Evolutionary conservation across 2,888 invertebrate species (phyloP).

Genomic region (Melangyna quadrimaculata): DNA sequence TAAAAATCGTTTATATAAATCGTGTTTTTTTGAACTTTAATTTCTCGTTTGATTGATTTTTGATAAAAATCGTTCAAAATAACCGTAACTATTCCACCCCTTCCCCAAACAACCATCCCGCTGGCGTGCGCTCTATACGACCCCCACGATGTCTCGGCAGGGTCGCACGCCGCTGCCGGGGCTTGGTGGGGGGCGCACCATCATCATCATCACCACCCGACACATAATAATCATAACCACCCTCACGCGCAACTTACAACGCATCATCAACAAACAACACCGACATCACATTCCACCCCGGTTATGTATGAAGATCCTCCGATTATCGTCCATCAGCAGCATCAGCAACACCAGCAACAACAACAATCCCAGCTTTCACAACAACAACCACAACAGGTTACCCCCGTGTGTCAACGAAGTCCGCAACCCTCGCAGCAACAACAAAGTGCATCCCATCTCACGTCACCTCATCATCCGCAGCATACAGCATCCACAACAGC

Average conservation of each 20-base stretch:
- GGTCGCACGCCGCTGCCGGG: conserved; percentile 82
- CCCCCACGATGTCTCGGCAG: conserved; percentile 83
- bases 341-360: conserved; percentile 75
- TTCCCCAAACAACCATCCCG: conserved; percentile 82
- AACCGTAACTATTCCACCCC: conserved; percentile 82
- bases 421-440: conserved; percentile 50
- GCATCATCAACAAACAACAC: conserved; percentile 81
- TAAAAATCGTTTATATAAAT: conserved; percentile 17
- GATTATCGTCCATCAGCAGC: conserved; percentile 78
- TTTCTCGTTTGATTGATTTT: conserved; percentile 48
- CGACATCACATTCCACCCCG: conserved; percentile 83
- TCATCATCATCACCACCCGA: conserved; percentile 81
- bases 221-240: conserved; percentile 81
- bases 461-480: conserved; percentile 75
- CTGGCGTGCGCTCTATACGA: conserved; percentile 82
- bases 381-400: conserved; percentile 63
- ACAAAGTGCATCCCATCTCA: conserved; percentile 54
- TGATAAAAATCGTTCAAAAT: conserved; percentile 80
- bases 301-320: conserved; percentile 84
- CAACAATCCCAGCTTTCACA: conserved; percentile 72
- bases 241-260: conserved; percentile 82
- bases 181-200: conserved; percentile 82
- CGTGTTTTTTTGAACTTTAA: conserved; percentile 36
- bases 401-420: conserved; percentile 64
- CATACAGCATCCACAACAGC: conserved; percentile 77